Evolutionary conservation across 2,888 invertebrate genomes (phyloP).

Genomic region (Sympetrum striolatum): DNA sequence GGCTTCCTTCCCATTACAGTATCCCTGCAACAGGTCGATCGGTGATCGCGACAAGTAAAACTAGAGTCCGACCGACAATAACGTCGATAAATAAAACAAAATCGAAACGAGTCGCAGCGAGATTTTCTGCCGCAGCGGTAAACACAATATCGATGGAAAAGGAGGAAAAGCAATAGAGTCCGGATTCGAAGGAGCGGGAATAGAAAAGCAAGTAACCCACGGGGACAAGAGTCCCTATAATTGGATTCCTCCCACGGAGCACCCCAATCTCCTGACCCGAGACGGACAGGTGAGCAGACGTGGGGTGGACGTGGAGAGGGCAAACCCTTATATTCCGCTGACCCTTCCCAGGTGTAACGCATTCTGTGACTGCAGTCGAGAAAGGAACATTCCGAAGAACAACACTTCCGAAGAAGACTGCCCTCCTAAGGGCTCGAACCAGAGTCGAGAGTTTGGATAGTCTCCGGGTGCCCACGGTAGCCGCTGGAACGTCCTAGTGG

Average conservation of each 20-base stretch:
- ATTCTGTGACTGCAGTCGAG: not conserved
- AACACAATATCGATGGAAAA: not conserved
- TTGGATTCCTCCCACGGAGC: slow-evolving; percentile 27
- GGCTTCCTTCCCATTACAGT: too few species aligned
- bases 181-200: not conserved
- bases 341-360: not conserved
- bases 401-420: too few species aligned
- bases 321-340: not conserved
- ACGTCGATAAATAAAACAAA: not conserved
- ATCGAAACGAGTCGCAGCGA: not conserved
- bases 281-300: slow-evolving; percentile 11
- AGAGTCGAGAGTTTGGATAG: too few species aligned
- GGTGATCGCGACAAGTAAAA: not conserved
- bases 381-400: too few species aligned
- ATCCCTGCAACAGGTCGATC: too few species aligned
- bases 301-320: not conserved
- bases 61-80: not conserved
- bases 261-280: not conserved
- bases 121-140: not conserved
- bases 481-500: not conserved
- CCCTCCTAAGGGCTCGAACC: too few species aligned
- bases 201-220: slow-evolving; percentile 22
- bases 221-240: slow-evolving; percentile 9
- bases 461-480: not conserved
- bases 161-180: not conserved